Evolutionary conservation across 64 coral and sea anemone species (phyloP).

Genomic region (Montipora capricornis): DNA sequence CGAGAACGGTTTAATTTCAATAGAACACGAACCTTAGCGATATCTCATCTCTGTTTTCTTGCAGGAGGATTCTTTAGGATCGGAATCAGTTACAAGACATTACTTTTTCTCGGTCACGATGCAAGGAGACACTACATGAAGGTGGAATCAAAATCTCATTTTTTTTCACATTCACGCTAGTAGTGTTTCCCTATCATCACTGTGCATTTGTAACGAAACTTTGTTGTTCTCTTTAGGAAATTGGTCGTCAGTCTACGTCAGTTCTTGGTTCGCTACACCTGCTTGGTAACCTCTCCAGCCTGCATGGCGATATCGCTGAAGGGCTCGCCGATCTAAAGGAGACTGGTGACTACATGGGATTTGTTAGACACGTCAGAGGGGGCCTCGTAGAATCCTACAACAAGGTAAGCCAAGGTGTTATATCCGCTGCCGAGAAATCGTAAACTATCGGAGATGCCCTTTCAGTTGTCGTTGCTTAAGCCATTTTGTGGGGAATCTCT

Average conservation of each 20-base stretch:
- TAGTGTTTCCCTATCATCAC: not conserved
- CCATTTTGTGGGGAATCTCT: too few species aligned
- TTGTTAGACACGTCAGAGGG: slow-evolving; percentile 82
- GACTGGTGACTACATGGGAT: slow-evolving; percentile 94
- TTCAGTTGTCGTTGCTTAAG: too few species aligned
- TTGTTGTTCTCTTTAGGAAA: slow-evolving; percentile 66
- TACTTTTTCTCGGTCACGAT: slow-evolving; percentile 66
- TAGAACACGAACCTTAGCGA: too few species aligned
- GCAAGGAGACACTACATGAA: slow-evolving; percentile 90
- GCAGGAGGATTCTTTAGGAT: slow-evolving; percentile 85
- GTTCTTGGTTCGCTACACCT: slow-evolving; percentile 97
- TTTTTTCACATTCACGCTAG: too few species aligned
- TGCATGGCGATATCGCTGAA: slow-evolving; percentile 83
- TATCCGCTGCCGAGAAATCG: not conserved
- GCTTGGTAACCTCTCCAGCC: slow-evolving; percentile 87
- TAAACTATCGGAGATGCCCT: not conserved
- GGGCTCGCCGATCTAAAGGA: slow-evolving; percentile 82
- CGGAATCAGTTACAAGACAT: slow-evolving; percentile 82
- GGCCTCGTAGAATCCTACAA: slow-evolving; percentile 90
- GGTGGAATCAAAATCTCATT: slow-evolving; percentile 22
- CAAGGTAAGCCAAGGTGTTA: slow-evolving; percentile 58
- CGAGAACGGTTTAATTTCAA: too few species aligned
- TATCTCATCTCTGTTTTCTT: slow-evolving; percentile 2
- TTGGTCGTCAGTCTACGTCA: slow-evolving; percentile 86
- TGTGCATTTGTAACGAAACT: not conserved